Conservation (phyloP, 2,113 vertebrate species). For the Seriola quinqueradiata region DNA sequence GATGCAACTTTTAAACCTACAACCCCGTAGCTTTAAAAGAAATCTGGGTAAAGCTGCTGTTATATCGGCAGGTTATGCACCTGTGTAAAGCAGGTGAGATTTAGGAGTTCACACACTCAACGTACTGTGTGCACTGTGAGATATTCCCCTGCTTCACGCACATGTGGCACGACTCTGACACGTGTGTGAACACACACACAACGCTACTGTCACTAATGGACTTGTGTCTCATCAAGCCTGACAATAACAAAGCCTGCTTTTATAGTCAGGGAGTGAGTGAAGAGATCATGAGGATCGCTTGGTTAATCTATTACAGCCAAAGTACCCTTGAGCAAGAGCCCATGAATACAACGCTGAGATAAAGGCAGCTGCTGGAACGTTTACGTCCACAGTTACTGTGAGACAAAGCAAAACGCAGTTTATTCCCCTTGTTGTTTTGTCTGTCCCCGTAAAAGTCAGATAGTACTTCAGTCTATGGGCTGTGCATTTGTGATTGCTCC, state of each 20-base stretch:
- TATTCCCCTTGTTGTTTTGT: not conserved
- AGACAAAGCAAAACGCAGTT: not conserved
- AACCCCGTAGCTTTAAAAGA: slow-evolving; percentile 3
- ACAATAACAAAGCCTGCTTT: not conserved
- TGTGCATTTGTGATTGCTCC: slow-evolving; percentile 8
- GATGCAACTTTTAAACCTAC: not conserved
- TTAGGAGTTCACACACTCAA: not conserved
- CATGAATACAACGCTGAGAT: not conserved
- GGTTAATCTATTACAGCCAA: slow-evolving; percentile 1
- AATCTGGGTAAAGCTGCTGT: not conserved
- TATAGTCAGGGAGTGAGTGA: not conserved
- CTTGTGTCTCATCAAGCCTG: not conserved
- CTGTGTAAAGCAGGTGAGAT: not conserved
- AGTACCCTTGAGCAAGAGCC: not conserved
- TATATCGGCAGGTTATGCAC: not conserved
- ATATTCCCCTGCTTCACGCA: not conserved
- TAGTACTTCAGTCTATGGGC: not conserved
- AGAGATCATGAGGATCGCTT: not conserved
- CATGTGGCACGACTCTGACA: slow-evolving; percentile 26
- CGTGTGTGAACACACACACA: not conserved
- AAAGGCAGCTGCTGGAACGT: not conserved
- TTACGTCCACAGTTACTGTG: not conserved
- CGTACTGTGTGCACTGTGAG: not conserved
- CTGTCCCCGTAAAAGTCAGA: not conserved
- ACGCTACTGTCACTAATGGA: slow-evolving; percentile 9